Base-by-base conservation (phyloP, 2,113 vertebrate species). In the Ptychochromis oligacanthus region DNA sequence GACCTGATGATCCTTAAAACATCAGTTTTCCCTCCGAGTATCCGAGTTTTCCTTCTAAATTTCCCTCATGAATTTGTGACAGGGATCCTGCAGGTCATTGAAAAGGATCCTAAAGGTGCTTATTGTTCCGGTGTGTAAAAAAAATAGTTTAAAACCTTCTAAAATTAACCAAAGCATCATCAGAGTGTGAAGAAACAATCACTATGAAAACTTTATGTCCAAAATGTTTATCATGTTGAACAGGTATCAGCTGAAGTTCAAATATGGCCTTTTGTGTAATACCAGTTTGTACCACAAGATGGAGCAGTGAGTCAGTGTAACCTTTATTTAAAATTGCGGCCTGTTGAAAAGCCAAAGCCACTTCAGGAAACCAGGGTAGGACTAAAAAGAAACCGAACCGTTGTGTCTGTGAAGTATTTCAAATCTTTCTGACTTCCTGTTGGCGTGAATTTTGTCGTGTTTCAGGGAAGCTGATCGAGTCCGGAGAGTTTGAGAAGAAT, bases 401-500 rank as follows among this genome's bases (percentile, higher is more conserved):
- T n/a, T n/a, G n/a, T n/a, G n/a, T n/a, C n/a, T n/a, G n/a, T n/a
- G n/a, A n/a, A n/a, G n/a, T n/a, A n/a, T n/a, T n/a, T n/a, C n/a
- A 31, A 31, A 4, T 31, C 38, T 40, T 36, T 22, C 14, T 65
- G 24, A 43, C 62, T 5, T 43, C 36, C n/a, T 43, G 36, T 65
- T 14, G n/a, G n/a, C 10, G 38, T 17, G 38, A 43, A 43, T 0
- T 9, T 0, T 6, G 34, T 14, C 12, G 9, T 49, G 4, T 46
- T 36, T 18, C 88, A 84, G 97, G 97, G 56, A 99, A 99, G 89
- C 97, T 99, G 91, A 99, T 99, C 20, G 98, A 99, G 43, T 98
- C 97, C 0, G 97, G 98, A 2, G 98, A 99, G 90, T 99, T 97
- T 95, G 98, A 99, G 92, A 99, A 98, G 95, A 99, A 99, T 90